Percentiles rank a stretch among this genome's conserved stretches.
Evolutionary conservation across 2,797 vertebrate species (phyloP).

Genomic region (Natrix natrix): DNA sequence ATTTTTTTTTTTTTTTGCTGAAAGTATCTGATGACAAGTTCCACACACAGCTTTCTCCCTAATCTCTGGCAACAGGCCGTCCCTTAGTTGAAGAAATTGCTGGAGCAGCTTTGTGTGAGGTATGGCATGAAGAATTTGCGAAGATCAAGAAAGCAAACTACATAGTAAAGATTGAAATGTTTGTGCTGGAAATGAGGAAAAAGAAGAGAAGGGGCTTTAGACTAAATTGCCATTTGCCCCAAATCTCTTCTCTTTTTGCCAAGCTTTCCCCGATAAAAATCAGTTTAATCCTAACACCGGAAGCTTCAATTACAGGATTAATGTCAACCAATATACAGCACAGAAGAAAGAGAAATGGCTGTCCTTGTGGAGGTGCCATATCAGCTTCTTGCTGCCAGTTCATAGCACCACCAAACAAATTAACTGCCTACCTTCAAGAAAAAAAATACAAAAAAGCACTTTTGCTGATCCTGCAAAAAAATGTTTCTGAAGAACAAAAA

Average conservation of each 20-base stretch:
- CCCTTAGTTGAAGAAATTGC: constrained; percentile 17
- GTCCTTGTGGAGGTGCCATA: constrained; percentile 4
- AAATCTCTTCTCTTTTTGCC: constrained; percentile 41
- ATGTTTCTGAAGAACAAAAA: constrained; percentile 23
- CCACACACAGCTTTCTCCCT: constrained; percentile 25
- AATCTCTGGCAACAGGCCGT: not conserved
- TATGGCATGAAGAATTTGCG: rapidly evolving
- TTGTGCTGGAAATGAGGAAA: constrained; percentile 4
- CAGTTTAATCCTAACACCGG: constrained; percentile 51
- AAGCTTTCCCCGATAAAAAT: constrained; percentile 58
- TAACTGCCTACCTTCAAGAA: constrained; percentile 11
- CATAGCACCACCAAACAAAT: constrained; percentile 33
- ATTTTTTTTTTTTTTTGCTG: constrained; percentile 31
- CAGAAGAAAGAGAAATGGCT: constrained; percentile 40
- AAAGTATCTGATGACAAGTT: constrained; percentile 47
- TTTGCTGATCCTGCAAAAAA: not conserved
- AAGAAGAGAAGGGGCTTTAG: constrained; percentile 29
- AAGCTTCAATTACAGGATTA: constrained; percentile 64
- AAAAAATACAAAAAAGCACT: not conserved
- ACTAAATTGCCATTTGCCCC: constrained; percentile 50
- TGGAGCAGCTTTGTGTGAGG: constrained; percentile 14
- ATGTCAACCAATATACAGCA: constrained; percentile 23
- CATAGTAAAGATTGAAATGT: constrained; percentile 17
- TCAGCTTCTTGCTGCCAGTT: not conserved
- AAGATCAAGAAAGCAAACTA: constrained; percentile 23